phyloP scores from a whole-genome alignment of 2,888 invertebrate genomes.

The Yponomeuta sedellus region DNA sequence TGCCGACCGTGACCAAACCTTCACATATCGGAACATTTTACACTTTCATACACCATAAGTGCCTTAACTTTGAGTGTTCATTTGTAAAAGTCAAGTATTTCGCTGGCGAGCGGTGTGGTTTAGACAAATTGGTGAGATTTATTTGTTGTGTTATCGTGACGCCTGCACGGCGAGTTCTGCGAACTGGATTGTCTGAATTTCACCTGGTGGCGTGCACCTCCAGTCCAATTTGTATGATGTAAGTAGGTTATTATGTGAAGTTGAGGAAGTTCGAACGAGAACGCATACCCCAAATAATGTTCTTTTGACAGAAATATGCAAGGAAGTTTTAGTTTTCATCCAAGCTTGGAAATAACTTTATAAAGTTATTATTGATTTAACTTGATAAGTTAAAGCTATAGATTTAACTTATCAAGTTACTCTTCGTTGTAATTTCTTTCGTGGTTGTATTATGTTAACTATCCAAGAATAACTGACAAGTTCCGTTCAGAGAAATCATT shows the following conservation, averaged over 20 bases:
- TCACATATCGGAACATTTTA: neutral
- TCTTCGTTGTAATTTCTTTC: too few relatives aligned
- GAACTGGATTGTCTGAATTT: slow-evolving; percentile 43
- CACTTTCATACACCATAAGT: slow-evolving; percentile 25
- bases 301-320: too few relatives aligned
- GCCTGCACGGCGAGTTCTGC: slow-evolving; percentile 23
- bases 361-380: too few relatives aligned
- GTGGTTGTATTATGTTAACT: too few relatives aligned
- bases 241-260: slow-evolving; percentile 28
- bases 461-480: too few relatives aligned
- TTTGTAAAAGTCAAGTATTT: slow-evolving; percentile 15
- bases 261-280: neutral
- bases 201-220: neutral
- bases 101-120: slow-evolving; percentile 14
- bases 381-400: too few relatives aligned
- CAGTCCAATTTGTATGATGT: slow-evolving; percentile 39
- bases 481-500: too few relatives aligned
- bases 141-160: slow-evolving; percentile 35
- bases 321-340: too few relatives aligned
- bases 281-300: neutral
- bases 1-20: slow-evolving; percentile 25
- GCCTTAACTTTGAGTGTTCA: slow-evolving; percentile 29
- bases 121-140: slow-evolving; percentile 18
- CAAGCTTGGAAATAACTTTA: too few relatives aligned
- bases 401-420: too few relatives aligned